Base-by-base conservation (phyloP, 2,888 invertebrate genomes). In the Slavum lentiscoides region DNA sequence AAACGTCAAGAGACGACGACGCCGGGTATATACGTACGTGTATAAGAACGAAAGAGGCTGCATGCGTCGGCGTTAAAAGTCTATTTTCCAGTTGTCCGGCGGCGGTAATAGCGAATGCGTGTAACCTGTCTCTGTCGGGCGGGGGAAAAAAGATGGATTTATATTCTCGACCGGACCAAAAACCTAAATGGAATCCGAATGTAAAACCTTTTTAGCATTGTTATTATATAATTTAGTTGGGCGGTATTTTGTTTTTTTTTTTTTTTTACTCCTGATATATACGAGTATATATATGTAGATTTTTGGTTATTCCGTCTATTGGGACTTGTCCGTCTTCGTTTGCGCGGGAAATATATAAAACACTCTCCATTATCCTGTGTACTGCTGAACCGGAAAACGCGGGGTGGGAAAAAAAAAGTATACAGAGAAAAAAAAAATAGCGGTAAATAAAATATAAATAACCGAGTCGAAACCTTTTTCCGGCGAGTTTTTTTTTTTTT, bases 61-160 rank as follows among this genome's bases (percentile, higher is more conserved):
- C 30, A 30, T 53, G 49, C 17, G 37, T n/a, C 30, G 37, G 17
- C 53, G 70, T 62, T 61, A 2, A 2, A 77, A 80, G 77, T 70
- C 69, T 80, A 70, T 80, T 77, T 77, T 77, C 70, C 77, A 80
- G 77, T 80, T 80, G 70, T 80, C 77, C 77, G 77, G 70, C 39
- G 70, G 49, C 43, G 49, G 49, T 83, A 83, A 83, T 82, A 83
- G 83, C 83, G 81, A 82, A 83, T 83, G 81, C 83, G 67, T 83
- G 83, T 83, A 83, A 80, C 82, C 82, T 82, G 83, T 83, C 83
- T 77, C 69, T 83, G 74, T 83, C 74, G 82, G 82, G 74, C 81
- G 74, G 81, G 81, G 74, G 72, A 83, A 82, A 80, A 77, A 72
- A 80, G 77, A 80, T 80, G 77, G 70, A 80, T 80, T 70, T 80